A percentile compares a stretch with the other conserved stretches of the same genome.
Evolutionary conservation across 2,113 vertebrate genomes (phyloP).

Genomic region (Phylloscopus trochiloides): DNA sequence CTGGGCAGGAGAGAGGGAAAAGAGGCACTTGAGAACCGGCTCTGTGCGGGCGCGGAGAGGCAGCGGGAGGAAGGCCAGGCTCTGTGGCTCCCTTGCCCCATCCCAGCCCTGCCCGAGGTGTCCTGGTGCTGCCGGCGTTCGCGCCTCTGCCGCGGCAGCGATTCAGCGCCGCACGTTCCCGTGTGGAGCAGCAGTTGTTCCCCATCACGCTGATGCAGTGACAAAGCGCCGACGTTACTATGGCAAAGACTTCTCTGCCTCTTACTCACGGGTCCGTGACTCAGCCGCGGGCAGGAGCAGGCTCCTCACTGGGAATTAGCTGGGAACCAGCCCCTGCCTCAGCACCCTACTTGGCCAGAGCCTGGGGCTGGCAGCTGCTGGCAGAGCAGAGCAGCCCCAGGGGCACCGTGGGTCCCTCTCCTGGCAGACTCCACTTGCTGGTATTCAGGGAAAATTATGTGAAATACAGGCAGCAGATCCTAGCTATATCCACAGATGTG

Average conservation of each 20-base stretch:
- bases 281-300: constrained; percentile 40
- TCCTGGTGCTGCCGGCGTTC: not conserved
- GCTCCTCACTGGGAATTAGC: constrained; percentile 21
- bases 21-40: not conserved
- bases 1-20: constrained; percentile 5
- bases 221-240: constrained; percentile 64
- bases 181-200: constrained; percentile 28
- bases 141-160: not conserved
- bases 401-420: not conserved
- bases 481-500: not conserved
- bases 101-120: not conserved
- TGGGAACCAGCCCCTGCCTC: constrained; percentile 3
- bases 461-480: not conserved
- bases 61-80: not conserved
- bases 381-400: not conserved
- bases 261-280: constrained; percentile 57
- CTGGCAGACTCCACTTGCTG: not conserved
- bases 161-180: not conserved
- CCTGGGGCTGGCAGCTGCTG: not conserved
- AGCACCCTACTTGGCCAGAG: constrained; percentile 11
- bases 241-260: constrained; percentile 69
- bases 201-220: not conserved
- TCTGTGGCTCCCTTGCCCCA: accelerated
- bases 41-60: accelerated
- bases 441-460: not conserved